Conservation (phyloP, 2,888 invertebrate species). For the Cerastis leucographa region DNA sequence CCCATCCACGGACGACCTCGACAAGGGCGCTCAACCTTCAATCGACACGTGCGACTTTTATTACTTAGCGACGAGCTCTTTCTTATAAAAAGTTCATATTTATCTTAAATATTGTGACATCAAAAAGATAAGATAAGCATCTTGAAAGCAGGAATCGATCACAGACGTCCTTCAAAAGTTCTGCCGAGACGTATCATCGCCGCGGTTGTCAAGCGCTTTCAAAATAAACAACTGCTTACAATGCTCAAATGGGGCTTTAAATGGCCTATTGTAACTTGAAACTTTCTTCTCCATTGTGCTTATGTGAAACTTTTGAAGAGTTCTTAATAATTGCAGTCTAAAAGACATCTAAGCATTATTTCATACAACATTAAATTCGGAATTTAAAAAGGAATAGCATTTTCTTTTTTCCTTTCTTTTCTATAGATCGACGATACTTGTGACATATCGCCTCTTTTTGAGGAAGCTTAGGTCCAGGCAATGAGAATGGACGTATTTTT, state of each 20-base stretch:
- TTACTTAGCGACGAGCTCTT: neutral
- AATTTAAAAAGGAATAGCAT: neutral
- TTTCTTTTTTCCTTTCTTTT: neutral
- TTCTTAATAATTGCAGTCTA: conserved; percentile 32
- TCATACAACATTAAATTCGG: too few relatives aligned
- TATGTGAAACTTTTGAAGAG: conserved; percentile 47
- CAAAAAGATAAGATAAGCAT: conserved; percentile 27
- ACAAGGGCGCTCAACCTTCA: neutral
- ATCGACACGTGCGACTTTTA: neutral
- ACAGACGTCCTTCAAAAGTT: conserved; percentile 53
- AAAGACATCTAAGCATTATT: conserved; percentile 8
- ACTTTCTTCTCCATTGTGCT: conserved; percentile 41
- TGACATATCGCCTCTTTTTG: neutral
- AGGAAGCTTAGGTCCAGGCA: too few relatives aligned
- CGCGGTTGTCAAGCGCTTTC: conserved; percentile 35
- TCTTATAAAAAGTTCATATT: neutral
- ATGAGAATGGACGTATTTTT: neutral
- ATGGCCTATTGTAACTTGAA: conserved; percentile 55
- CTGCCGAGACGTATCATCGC: conserved; percentile 50
- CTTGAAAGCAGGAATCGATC: conserved; percentile 33
- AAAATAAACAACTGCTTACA: conserved; percentile 57
- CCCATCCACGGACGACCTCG: neutral
- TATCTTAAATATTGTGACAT: conserved; percentile 15
- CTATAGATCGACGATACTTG: too few relatives aligned
- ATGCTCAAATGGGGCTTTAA: conserved; percentile 57